Percentiles rank a stretch among this genome's conserved stretches.
phyloP scores from a whole-genome alignment of 2,113 vertebrate species.

The Pongo pygmaeus region DNA sequence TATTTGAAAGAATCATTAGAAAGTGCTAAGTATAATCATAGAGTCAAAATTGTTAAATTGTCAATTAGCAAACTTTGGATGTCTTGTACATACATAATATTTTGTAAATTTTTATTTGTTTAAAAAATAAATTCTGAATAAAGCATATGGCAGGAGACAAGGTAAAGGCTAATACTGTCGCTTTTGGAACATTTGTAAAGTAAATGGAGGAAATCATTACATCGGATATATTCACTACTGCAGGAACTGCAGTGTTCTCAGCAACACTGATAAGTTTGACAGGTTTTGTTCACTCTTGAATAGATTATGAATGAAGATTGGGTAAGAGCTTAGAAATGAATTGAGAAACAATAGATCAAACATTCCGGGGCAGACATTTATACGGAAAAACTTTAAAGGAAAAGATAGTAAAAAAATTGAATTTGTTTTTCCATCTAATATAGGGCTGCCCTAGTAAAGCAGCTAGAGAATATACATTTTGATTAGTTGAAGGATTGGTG shows the following conservation, averaged over 20 bases:
- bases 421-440: background rate
- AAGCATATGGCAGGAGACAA: background rate
- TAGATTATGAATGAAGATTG: background rate
- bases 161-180: background rate
- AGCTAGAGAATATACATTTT: background rate
- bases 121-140: background rate
- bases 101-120: background rate
- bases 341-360: background rate
- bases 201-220: background rate
- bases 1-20: background rate
- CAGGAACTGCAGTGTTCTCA: background rate
- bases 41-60: background rate
- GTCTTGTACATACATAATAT: background rate
- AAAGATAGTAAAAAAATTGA: background rate
- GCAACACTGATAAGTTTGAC: background rate
- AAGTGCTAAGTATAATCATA: background rate
- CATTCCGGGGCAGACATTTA: background rate
- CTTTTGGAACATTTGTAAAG: conserved; percentile 18
- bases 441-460: background rate
- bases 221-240: background rate
- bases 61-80: background rate
- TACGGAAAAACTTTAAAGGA: background rate
- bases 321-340: background rate
- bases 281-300: background rate
- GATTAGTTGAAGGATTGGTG: background rate